A percentile compares a stretch with the other conserved stretches of the same genome.
Conservation (phyloP, 1,140 invertebrate genomes). For the Phortica variegata region DNA sequence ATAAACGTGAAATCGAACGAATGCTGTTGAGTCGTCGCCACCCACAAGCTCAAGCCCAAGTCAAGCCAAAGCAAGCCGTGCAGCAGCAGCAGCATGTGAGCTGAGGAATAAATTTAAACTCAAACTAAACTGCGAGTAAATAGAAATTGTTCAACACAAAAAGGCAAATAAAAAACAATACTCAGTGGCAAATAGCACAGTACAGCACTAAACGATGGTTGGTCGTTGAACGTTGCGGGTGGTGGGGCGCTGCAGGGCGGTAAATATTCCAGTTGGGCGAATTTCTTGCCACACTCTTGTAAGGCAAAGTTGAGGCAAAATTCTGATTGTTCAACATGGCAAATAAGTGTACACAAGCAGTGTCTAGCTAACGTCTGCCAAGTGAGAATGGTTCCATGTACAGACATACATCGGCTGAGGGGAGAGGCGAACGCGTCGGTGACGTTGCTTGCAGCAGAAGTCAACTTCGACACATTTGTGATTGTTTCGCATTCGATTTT, state of each 20-base stretch:
- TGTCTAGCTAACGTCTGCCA: slow-evolving; percentile 51
- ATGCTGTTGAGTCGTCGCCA: slow-evolving; percentile 7
- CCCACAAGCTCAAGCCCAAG: slow-evolving; percentile 19
- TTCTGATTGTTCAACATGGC: too few species aligned
- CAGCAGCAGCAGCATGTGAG: slow-evolving; percentile 5
- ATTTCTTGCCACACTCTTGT: slow-evolving; percentile 26
- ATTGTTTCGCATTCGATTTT: slow-evolving; percentile 51
- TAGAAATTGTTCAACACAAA: slow-evolving; percentile 54
- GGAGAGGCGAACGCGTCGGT: slow-evolving; percentile 1
- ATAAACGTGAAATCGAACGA: slow-evolving; percentile 35
- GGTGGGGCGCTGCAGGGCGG: neutral
- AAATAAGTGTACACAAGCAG: slow-evolving; percentile 42
- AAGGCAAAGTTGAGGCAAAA: too few species aligned
- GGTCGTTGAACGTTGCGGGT: neutral
- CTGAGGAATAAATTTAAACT: slow-evolving; percentile 48
- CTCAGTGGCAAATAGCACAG: slow-evolving; percentile 11
- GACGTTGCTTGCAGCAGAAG: slow-evolving; percentile 25
- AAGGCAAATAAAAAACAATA: slow-evolving; percentile 53
- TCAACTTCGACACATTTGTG: slow-evolving; percentile 39
- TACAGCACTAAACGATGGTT: neutral
- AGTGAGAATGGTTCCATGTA: slow-evolving; percentile 37
- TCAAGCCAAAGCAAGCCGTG: slow-evolving; percentile 29
- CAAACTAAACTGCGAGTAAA: slow-evolving; percentile 53
- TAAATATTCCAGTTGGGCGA: slow-evolving; percentile 15
- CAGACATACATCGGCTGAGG: too few species aligned